These are phyloP conservation scores for Caenorhabditis brenneri DNA, from an alignment of 1,140 invertebrate genomes.

Conservation along the genomic window DNA sequence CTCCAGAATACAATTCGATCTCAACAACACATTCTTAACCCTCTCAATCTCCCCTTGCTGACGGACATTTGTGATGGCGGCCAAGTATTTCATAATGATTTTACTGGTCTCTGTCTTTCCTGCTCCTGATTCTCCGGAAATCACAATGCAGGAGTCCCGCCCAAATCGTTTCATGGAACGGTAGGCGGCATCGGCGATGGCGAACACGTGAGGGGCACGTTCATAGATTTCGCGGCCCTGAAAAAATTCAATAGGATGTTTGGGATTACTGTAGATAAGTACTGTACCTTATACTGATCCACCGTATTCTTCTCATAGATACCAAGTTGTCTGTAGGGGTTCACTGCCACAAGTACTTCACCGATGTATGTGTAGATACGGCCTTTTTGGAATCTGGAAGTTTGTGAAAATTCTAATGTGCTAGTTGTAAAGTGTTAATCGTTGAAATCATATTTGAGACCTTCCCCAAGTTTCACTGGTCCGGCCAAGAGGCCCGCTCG, in stretches of 20 bases:
- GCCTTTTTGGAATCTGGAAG: conserved; percentile 81
- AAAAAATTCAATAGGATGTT: background rate
- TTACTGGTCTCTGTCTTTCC: conserved; percentile 98
- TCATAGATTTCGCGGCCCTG: conserved; percentile 86
- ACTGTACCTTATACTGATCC: conserved; percentile 83
- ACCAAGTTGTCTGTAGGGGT: conserved; percentile 84
- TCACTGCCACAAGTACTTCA: conserved; percentile 88
- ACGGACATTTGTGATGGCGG: conserved; percentile 89
- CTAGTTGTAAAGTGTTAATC: background rate
- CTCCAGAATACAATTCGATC: conserved; percentile 92
- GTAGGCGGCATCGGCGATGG: conserved; percentile 89
- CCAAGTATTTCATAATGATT: conserved; percentile 98
- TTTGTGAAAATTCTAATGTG: conserved; percentile 14
- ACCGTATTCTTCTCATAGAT: conserved; percentile 83
- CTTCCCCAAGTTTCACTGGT: too few relatives aligned
- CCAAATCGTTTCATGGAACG: conserved; percentile 86
- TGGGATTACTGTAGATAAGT: too few relatives aligned
- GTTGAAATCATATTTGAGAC: too few relatives aligned
- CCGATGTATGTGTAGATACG: conserved; percentile 92
- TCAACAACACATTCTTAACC: conserved; percentile 93
- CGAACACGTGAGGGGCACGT: conserved; percentile 90
- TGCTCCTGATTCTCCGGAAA: conserved; percentile 89
- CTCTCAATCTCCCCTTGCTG: conserved; percentile 92
- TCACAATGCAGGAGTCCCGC: conserved; percentile 91
- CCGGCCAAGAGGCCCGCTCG: too few relatives aligned